Base-by-base conservation (phyloP, 2,888 invertebrate species). In the Apeira syringaria region DNA sequence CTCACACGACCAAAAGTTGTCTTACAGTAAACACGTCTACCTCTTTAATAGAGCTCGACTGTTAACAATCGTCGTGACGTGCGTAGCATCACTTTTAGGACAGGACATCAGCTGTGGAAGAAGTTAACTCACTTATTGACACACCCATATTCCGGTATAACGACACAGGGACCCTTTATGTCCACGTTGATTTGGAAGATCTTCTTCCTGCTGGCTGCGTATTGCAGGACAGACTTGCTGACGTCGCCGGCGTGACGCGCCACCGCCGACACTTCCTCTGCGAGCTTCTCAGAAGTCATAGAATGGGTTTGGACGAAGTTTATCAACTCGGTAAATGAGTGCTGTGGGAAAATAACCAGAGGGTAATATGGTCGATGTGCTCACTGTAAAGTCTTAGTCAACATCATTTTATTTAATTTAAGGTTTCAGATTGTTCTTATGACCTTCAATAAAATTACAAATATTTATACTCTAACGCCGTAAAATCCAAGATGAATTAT, bases 61-160 rank as follows among this genome's bases (percentile, higher is more conserved):
- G n/a, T n/a, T n/a, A n/a, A n/a, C n/a, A n/a, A n/a, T n/a, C n/a
- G n/a, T n/a, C n/a, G n/a, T n/a, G n/a, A n/a, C n/a, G n/a, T n/a
- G n/a, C n/a, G n/a, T n/a, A n/a, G n/a, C n/a, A n/a, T n/a, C n/a
- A n/a, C n/a, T n/a, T n/a, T n/a, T n/a, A n/a, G n/a, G n/a, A n/a
- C n/a, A n/a, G n/a, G n/a, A n/a, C n/a, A n/a, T n/a, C n/a, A n/a
- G n/a, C n/a, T n/a, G n/a, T n/a, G n/a, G n/a, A n/a, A n/a, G n/a
- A n/a, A n/a, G n/a, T n/a, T n/a, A n/a, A 53, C 65, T 52, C 34
- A 94, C 94, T 92, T 93, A 59, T 92, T 90, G 41, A 92, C 78
- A 24, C 94, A 93, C 9, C 95, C 95, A 56, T 92, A 91, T 66
- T 96, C 95, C 0, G 96, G 95, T 41, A 96, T 79, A 3, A 96